Evolutionary conservation across 2,888 invertebrate species (phyloP), one percentile per base, ranked within the genome.

Genomic region (Ferdinandea cuprea): DNA sequence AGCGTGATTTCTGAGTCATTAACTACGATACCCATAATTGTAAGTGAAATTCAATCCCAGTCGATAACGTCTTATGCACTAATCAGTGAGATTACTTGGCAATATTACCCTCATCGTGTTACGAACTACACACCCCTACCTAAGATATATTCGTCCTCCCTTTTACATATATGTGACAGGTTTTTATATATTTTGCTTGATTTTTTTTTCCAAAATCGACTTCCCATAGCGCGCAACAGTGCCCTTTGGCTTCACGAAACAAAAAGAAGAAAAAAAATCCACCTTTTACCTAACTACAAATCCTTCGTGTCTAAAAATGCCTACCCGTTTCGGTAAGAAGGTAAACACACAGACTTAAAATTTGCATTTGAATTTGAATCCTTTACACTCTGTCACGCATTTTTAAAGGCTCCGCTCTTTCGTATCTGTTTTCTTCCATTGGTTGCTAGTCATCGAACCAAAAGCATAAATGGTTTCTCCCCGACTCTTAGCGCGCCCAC

Each of bases 321-420:
- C 48, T 17, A 28, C 46, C 63, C 58, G 37, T 30, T 19, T 3
- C 9, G 40, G 42, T 15, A 13, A 56, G 9, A 19, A 13, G 17
- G 3, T 32, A 25, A 13, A 21, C 30, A 25, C 13, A 37, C 25
- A 9, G 46, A 44, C 59, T 61, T 71, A 58, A 69, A 61, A 72
- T 81, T 72, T 81, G 66, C 71, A 81, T 76, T 81, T 66, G 71
- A 76, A 65, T 61, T 76, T 54, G 54, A 72, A 72, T 77, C 72
- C 77, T 77, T 83, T 71, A 76, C 71, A 65, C 71, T 66, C 61
- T 48, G 77, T 77, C 71, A 83, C 77, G 77, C 81, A 83, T 76
- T 61, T 68, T 68, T 76, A 76, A 61, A 66, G 61, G 66, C 65
- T 48, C 68, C 35, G 37, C 46, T 32, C 32, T 59, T 25, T 44